Percentiles rank a stretch among this genome's conserved stretches.
phyloP scores from a whole-genome alignment of 2,113 vertebrate species.

The Pteropus alecto region DNA sequence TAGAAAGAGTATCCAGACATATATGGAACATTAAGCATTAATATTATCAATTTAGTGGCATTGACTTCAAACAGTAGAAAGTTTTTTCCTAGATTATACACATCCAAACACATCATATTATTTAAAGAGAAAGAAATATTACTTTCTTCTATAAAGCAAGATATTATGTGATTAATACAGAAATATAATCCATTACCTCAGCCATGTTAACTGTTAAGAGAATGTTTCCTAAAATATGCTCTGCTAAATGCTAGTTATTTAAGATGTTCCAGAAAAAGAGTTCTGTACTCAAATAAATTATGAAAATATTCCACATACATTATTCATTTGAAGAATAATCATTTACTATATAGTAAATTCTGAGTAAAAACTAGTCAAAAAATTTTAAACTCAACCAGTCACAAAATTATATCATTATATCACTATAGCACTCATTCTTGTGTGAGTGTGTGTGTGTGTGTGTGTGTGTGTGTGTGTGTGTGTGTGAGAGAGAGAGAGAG shows the following conservation, averaged over 20 bases:
- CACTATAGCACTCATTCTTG: neutral
- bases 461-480: neutral
- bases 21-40: neutral
- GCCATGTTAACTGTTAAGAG: neutral
- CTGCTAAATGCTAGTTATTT: neutral
- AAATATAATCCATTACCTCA: neutral
- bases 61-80: neutral
- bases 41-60: neutral
- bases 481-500: no score
- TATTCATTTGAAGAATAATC: neutral
- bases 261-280: neutral
- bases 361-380: neutral
- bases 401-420: neutral
- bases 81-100: neutral
- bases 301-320: neutral
- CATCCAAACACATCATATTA: neutral
- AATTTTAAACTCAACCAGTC: neutral
- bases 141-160: neutral
- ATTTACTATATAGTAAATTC: neutral
- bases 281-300: neutral
- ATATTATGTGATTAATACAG: neutral
- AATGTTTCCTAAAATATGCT: neutral
- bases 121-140: neutral
- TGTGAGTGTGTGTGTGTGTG: neutral
- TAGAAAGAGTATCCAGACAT: neutral